Percentiles rank a stretch among this genome's conserved stretches.
Conservation (phyloP, 2,797 vertebrate species). For the Pangasius larnaudii region DNA sequence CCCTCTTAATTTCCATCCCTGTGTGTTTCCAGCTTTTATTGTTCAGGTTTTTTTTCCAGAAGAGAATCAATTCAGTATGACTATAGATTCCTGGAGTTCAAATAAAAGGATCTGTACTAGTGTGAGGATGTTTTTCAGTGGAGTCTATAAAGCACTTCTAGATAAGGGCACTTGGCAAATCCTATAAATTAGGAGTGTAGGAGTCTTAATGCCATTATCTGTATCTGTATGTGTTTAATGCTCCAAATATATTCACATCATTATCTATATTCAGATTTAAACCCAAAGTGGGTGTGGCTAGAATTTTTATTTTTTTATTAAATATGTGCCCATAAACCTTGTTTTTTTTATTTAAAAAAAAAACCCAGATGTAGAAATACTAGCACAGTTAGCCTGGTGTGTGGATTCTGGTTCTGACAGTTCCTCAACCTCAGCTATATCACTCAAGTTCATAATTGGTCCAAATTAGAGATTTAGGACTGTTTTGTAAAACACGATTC, state of each 20-base stretch:
- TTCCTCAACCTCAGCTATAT: no score
- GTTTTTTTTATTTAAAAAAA: no score
- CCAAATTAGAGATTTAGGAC: not conserved
- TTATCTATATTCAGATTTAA: not conserved
- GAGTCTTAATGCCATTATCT: not conserved
- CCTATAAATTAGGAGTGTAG: not conserved
- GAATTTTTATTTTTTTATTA: not conserved
- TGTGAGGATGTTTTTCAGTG: not conserved
- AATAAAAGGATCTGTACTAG: not conserved
- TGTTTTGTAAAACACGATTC: not conserved
- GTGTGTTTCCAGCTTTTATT: slow-evolving; percentile 1
- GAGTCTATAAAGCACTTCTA: not conserved
- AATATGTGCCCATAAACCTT: not conserved
- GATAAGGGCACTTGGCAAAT: not conserved
- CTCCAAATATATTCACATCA: not conserved
- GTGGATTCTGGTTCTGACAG: not conserved
- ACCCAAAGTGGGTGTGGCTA: not conserved
- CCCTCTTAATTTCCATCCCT: not conserved
- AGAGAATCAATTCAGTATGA: not conserved
- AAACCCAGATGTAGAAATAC: not conserved
- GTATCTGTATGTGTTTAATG: not conserved
- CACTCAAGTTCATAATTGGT: not conserved
- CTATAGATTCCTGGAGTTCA: not conserved
- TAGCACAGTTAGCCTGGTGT: not conserved
- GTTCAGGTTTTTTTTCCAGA: not conserved